Base-by-base conservation (phyloP, 2,888 invertebrate species). In the Oscheius sp. region DNA sequence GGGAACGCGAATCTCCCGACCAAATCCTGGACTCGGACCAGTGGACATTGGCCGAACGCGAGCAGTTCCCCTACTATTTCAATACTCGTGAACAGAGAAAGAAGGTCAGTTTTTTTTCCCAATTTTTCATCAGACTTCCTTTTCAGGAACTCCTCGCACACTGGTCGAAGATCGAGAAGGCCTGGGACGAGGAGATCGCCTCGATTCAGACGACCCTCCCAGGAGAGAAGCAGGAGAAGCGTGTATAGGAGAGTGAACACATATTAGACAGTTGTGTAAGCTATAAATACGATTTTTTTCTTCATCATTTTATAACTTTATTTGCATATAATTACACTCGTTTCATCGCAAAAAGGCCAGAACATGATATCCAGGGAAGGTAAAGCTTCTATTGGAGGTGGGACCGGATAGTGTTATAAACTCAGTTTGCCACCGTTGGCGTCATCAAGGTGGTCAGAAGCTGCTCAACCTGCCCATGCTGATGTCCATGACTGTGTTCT, bases 61-160 rank as follows among this genome's bases (percentile, higher is more conserved):
- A 88, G 70, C 88, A 87, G 77, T 89, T 87, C 82, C 89, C 89
- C 2, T 87, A 88, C 80, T 89, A 88, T 77, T 89, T 89, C 86
- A 89, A 88, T 68, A 81, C 75, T 63, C 86, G 89, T 58, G 89
- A 89, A 75, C 81, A 84, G 76, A 82, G 86, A 73, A 89, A 89
- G 82, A 87, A 86, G 74, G 79, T 79, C 51, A 55, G 71, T 59
- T 42, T 42, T 3, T 42, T 42, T 42, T 5, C 3, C 3, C 42
- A 42, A 42, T 5, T 42, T 3, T 42, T 47, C 4, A 29, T 57
- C 33, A 42, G 58, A 32, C 9, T 47, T 50, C 50, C 10, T n/a
- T 55, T 74, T n/a, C 66, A 79, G 82, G 89, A 89, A 73, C 77
- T 89, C 60, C 79, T 89, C 71, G 79, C 84, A 48, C 87, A 87